Conservation (phyloP, 2,888 invertebrate genomes). For the Macroteleia sp. region DNA sequence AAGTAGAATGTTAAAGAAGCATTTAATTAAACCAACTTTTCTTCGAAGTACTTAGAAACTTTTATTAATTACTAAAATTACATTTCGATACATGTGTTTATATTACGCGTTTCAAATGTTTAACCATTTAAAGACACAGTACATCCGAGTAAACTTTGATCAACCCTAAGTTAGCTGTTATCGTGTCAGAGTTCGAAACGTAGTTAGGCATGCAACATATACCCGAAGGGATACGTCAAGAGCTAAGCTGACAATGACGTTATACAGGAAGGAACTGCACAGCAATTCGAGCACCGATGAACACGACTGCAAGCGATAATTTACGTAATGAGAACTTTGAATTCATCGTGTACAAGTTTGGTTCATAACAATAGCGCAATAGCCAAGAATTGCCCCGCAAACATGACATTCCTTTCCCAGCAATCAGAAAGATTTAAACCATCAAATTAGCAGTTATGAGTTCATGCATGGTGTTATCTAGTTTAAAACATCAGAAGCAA, state of each 20-base stretch:
- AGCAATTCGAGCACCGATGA: slow-evolving; percentile 57
- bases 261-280: slow-evolving; percentile 56
- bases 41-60: too few species aligned
- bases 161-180: slow-evolving; percentile 60
- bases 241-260: slow-evolving; percentile 61
- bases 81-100: slow-evolving; percentile 11
- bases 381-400: slow-evolving; percentile 30
- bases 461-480: too few species aligned
- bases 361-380: slow-evolving; percentile 34
- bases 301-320: slow-evolving; percentile 60
- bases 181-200: slow-evolving; percentile 63
- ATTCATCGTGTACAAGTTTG: slow-evolving; percentile 32
- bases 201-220: slow-evolving; percentile 61
- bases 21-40: too few species aligned
- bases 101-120: slow-evolving; percentile 16
- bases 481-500: too few species aligned
- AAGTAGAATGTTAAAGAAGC: too few species aligned
- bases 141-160: slow-evolving; percentile 59
- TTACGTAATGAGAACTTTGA: slow-evolving; percentile 54
- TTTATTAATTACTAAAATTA: too few species aligned
- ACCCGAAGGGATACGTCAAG: slow-evolving; percentile 62
- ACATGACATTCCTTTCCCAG: slow-evolving; percentile 20
- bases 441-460: slow-evolving; percentile 22
- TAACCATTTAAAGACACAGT: slow-evolving; percentile 42
- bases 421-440: slow-evolving; percentile 12